Evolutionary conservation across 2,797 vertebrate species (phyloP), one percentile per base, ranked within the genome.

Genomic region (Zalophus californianus): DNA sequence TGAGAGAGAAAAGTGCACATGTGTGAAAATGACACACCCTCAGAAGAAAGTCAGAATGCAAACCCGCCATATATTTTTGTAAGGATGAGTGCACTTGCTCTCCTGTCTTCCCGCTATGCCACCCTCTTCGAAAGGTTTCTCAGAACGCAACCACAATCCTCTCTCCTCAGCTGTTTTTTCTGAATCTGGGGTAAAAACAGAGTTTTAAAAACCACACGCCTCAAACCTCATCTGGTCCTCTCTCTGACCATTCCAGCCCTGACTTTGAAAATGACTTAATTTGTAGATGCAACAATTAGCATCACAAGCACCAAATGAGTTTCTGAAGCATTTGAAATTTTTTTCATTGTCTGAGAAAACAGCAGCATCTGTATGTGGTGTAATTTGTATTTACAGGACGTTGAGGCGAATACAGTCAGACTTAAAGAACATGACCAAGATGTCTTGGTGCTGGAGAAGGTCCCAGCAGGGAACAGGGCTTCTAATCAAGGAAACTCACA

Each of bases 321-420:
- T 97, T 98, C 96, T 96, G 96, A 98, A 97, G 96, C 88, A 82
- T 96, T 91, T 96, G 96, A 96, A 97, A 95, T 97, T 90, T 97
- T 97, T 98, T 90, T 96, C 96, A 97, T 98, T 98, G 97, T 98
- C 97, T 97, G 94, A 94, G 94, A 94, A 92, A 97, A 90, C 13
- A n/a, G 66, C 85, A 92, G 96, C 98, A 98, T 97, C 92, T 94
- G 97, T 98, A 97, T 98, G 98, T 97, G 98, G 98, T 98, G 52
- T 98, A 96, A 97, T 97, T 98, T 97, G 85, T 98, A 93, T 98
- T 99, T 98, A 94, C 98, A 99, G 99, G 99, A 99, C 85, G 99
- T 99, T 97, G 99, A 99, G 98, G 99, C 99, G 96, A 99, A 99
- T 99, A 99, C 99, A 25, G 99, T 99, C 95, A 99, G 99, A 98